Percentiles rank a stretch among this genome's conserved stretches.
Conservation (phyloP, 2,888 invertebrate genomes). For the Mesoligia furuncula region DNA sequence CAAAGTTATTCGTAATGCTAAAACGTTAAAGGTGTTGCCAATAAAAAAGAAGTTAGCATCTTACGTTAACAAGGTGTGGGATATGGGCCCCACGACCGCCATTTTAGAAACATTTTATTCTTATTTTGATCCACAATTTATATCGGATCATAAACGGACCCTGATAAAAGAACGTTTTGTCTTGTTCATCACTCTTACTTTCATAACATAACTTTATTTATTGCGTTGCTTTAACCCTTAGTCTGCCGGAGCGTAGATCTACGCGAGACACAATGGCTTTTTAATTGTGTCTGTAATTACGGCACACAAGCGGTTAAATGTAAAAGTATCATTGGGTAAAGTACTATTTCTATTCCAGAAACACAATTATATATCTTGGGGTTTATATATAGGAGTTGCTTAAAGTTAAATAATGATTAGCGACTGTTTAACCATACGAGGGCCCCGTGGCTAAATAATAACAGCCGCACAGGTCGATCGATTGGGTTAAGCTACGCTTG, state of each 20-base stretch:
- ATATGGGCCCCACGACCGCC: slow-evolving; percentile 76
- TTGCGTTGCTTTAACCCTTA: not conserved
- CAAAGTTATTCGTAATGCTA: slow-evolving; percentile 87
- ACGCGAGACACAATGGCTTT: too few relatives aligned
- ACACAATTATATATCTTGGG: not conserved
- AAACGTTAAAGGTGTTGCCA: slow-evolving; percentile 87
- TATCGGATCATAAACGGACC: slow-evolving; percentile 61
- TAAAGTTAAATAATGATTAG: too few relatives aligned
- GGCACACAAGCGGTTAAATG: too few relatives aligned
- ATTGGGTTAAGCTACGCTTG: too few relatives aligned
- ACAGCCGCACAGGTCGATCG: too few relatives aligned
- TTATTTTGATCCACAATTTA: slow-evolving; percentile 65
- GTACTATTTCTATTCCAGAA: not conserved
- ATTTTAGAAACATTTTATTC: slow-evolving; percentile 63
- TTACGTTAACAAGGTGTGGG: slow-evolving; percentile 84
- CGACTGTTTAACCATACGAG: too few relatives aligned
- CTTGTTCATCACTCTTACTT: slow-evolving; percentile 42
- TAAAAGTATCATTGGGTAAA: not conserved
- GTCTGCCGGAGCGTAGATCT: too few relatives aligned
- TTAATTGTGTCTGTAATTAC: too few relatives aligned
- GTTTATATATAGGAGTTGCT: too few relatives aligned
- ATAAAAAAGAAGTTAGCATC: slow-evolving; percentile 90
- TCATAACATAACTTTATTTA: slow-evolving; percentile 25
- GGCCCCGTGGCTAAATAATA: too few relatives aligned
- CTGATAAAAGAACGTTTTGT: slow-evolving; percentile 58